These are phyloP conservation scores for Beroe forskalii DNA, from an alignment of 37 sponge, comb jelly and placozoan genomes.

Conservation along the genomic window DNA sequence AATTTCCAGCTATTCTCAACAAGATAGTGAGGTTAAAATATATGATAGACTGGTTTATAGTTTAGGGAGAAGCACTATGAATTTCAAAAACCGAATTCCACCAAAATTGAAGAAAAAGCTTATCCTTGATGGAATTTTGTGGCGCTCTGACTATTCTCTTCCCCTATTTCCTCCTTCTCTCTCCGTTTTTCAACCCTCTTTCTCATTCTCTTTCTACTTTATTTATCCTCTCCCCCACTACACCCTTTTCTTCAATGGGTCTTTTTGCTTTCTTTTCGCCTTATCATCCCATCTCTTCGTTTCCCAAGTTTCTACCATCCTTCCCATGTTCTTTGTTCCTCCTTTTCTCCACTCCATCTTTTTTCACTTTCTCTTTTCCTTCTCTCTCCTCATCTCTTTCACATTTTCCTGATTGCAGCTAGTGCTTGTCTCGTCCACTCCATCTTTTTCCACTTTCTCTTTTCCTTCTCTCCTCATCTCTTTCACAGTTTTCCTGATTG, in stretches of 20 bases:
- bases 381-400: not conserved
- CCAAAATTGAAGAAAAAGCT: too few relatives aligned
- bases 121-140: too few relatives aligned
- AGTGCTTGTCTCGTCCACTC: too few relatives aligned
- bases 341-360: not conserved
- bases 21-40: too few relatives aligned
- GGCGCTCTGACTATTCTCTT: too few relatives aligned
- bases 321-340: not conserved
- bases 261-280: not conserved
- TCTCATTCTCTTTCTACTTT: not conserved
- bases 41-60: too few relatives aligned
- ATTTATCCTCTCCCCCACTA: not conserved
- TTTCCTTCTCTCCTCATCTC: not conserved
- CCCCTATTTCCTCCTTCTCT: not conserved
- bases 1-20: too few relatives aligned
- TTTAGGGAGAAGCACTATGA: too few relatives aligned
- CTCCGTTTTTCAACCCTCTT: not conserved
- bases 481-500: too few relatives aligned
- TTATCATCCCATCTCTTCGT: not conserved
- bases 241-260: not conserved
- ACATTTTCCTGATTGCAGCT: not conserved
- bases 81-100: too few relatives aligned
- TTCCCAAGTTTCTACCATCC: not conserved
- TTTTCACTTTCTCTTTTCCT: not conserved
- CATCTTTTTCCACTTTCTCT: not conserved